Percentiles rank a stretch among this genome's conserved stretches.
Conservation (phyloP, 2,797 vertebrate species). For the Acrossocheilus wenchowensis region DNA sequence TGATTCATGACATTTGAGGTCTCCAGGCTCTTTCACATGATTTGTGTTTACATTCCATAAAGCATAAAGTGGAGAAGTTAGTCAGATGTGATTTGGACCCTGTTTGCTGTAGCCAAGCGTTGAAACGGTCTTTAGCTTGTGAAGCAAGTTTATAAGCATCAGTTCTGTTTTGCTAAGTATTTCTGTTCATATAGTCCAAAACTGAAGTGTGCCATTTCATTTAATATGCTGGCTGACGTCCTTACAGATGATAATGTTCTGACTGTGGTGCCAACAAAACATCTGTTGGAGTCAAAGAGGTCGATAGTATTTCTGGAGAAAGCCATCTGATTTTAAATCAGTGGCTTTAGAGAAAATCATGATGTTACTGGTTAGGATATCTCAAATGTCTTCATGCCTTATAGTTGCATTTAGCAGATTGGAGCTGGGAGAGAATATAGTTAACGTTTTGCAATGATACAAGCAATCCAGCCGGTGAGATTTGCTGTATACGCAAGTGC, state of each 20-base stretch:
- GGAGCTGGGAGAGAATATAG: not conserved
- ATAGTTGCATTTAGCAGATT: not conserved
- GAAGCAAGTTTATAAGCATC: not conserved
- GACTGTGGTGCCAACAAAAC: not conserved
- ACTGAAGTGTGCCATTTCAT: not conserved
- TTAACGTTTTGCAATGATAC: not conserved
- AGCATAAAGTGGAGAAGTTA: not conserved
- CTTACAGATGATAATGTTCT: not conserved
- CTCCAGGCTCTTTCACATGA: not conserved
- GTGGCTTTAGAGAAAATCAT: not conserved
- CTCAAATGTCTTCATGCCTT: not conserved
- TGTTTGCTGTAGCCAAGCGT: not conserved
- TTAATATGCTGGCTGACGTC: not conserved
- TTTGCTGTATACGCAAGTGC: not conserved
- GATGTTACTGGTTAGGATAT: not conserved
- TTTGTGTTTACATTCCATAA: not conserved
- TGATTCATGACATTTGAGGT: not conserved
- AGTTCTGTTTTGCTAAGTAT: not conserved
- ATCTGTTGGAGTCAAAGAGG: not conserved
- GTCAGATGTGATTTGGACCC: no score
- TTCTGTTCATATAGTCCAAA: not conserved
- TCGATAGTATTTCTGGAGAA: not conserved
- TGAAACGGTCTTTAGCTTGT: not conserved
- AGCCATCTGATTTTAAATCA: not conserved
- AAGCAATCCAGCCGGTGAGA: not conserved